Conservation (phyloP, 2,113 vertebrate species). For the Ciconia boyciana region DNA sequence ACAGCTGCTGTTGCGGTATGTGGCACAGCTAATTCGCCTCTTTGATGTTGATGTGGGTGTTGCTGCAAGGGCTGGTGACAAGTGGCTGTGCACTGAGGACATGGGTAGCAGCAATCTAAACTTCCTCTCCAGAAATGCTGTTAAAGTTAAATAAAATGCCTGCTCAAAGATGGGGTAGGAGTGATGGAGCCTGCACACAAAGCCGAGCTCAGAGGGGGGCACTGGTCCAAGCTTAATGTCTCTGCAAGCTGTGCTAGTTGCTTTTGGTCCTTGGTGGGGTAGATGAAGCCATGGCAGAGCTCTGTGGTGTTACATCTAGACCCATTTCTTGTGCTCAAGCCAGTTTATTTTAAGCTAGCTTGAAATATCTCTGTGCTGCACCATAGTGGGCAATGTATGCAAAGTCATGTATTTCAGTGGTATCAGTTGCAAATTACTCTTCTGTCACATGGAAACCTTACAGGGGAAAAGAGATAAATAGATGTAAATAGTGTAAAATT, state of each 20-base stretch:
- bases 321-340: neutral
- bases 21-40: neutral
- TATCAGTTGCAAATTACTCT: slow-evolving; percentile 10
- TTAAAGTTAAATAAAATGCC: neutral
- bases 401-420: slow-evolving; percentile 20
- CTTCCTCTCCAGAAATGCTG: neutral
- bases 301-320: neutral
- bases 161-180: neutral
- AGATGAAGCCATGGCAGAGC: neutral
- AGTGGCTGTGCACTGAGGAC: neutral
- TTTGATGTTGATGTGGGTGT: neutral
- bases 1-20: neutral
- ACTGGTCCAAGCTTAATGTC: neutral
- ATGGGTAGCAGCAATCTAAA: neutral
- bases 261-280: neutral
- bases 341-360: slow-evolving; percentile 54
- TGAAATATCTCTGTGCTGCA: neutral
- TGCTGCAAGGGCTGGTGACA: neutral
- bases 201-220: neutral
- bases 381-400: slow-evolving; percentile 25
- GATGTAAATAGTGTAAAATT: neutral
- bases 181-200: neutral
- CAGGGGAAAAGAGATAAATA: neutral
- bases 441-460: neutral
- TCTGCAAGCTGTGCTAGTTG: neutral